Base-by-base conservation (phyloP, 2,113 vertebrate species). In the Cynoglossus semilaevis region DNA sequence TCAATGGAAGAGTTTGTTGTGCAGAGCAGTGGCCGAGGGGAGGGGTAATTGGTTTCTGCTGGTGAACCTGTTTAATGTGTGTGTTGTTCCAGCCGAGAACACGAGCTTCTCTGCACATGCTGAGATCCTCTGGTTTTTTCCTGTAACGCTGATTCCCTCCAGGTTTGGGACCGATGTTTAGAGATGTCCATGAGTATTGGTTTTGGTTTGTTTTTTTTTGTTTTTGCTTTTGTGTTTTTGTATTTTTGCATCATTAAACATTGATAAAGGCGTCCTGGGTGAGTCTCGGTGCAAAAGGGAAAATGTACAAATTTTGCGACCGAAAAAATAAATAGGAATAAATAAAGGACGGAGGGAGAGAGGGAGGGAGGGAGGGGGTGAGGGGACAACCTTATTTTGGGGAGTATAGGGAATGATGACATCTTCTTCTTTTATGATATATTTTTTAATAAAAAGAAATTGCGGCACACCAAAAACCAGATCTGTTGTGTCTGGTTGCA, bases 1-100 rank as follows among this genome's bases (percentile, higher is more conserved):
- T 92, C 87, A 77, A 90, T 91, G 77, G 82, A 84, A 89, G 57
- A 81, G 83, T 88, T 88, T 87, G 85, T 88, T 89, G 79, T 80
- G 80, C 53, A 75, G 72, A 84, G 57, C 61, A 76, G 74, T 67
- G 50, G 77, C 60, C 40, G 41, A 67, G 64, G n/a, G 76, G 71
- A 51, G 74, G 64, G 22, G 79, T 89, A 88, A 90, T 89, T 89
- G 85, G 42, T 88, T 89, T 88, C 81, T 85, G 77, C 75, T 58
- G 66, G 61, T 57, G 57, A 54, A 67, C 54, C 49, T 58, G 75
- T 88, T 86, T 85, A 70, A 80, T 79, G 76, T 85, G 80, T 82
- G 82, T 56, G 73, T 87, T 85, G 72, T 83, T 67, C 47, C 63
- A 77, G 68, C 61, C 52, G 19, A 48, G 50, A 37, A 68, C 15